Evolutionary conservation across 2,797 vertebrate genomes (phyloP), one percentile per base, ranked within the genome.

Genomic region (Crenuchus spilurus): DNA sequence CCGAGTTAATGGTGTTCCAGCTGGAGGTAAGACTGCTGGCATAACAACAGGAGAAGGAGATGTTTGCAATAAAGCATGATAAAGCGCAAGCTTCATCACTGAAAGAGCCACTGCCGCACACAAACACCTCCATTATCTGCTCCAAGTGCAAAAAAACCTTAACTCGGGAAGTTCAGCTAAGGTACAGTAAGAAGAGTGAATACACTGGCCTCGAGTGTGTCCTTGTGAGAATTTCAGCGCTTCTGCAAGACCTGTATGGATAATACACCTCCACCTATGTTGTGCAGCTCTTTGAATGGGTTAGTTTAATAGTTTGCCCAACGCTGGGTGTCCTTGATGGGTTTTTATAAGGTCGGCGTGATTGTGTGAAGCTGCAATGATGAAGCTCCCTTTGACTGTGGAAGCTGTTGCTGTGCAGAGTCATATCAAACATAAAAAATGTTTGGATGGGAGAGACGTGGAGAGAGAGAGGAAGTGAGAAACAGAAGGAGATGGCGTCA

Each of bases 61-160:
- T 6, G n/a, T 16, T n/a, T 4, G 42, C 42, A 46, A 46, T 46
- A 46, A 46, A 46, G 42, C 16, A 16, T 46, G 42, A 71, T 52
- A 74, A 62, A 69, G 54, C 48, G 35, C 41, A 20, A 71, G 37
- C 22, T n/a, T 6, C 31, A 31, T 44, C 42, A 46, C 31, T 73
- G 55, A 77, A 68, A 77, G 70, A 52, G 55, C 28, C 24, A 20
- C 44, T 13, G 18, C 35, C 20, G 60, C 24, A 28, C 35, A 28
- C 57, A 61, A 70, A 77, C 64, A 61, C 48, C 63, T 65, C 62
- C 63, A 52, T 77, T 60, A 72, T 60, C 31, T 20, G 26, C 39
- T 7, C 54, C 37, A 60, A 76, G 60, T 41, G 46, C n/a, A 35
- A 52, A 77, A n/a, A 62, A 44, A 20, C 54, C 10, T 33, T 13